Evolutionary conservation across 1,140 invertebrate genomes (phyloP).

Genomic region (Drosophila gunungcola): DNA sequence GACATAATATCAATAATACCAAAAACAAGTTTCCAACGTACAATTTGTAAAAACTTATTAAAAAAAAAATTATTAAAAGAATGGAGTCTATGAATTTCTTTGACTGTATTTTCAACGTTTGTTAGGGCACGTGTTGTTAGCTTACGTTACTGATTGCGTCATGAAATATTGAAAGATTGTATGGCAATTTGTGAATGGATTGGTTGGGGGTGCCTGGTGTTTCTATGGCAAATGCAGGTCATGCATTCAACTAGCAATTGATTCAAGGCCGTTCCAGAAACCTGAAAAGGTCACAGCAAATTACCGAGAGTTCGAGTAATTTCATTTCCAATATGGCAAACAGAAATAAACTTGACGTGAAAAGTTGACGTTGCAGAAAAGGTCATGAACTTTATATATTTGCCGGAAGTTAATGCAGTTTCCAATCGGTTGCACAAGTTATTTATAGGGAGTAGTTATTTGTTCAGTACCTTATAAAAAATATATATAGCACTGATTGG

Average conservation of each 20-base stretch:
- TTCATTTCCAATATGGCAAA: slow-evolving; percentile 18
- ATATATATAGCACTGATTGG: slow-evolving; percentile 23
- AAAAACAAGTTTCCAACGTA: no score
- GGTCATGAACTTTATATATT: slow-evolving; percentile 5
- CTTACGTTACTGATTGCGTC: slow-evolving; percentile 79
- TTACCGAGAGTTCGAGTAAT: slow-evolving; percentile 20
- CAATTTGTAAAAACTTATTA: no score
- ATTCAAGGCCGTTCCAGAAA: slow-evolving; percentile 45
- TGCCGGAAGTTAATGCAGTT: neutral
- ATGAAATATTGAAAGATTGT: slow-evolving; percentile 78
- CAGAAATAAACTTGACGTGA: slow-evolving; percentile 17
- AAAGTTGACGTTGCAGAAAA: slow-evolving; percentile 9
- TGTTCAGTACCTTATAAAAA: no score
- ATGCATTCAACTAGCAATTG: slow-evolving; percentile 43
- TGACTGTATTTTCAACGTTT: slow-evolving; percentile 6
- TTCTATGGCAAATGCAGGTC: slow-evolving; percentile 49
- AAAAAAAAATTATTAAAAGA: no score
- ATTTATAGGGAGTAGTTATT: neutral
- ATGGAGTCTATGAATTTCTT: no score
- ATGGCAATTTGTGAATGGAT: slow-evolving; percentile 47
- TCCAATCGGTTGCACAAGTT: neutral
- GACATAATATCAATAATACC: no score
- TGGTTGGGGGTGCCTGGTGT: slow-evolving; percentile 15
- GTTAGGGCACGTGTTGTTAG: slow-evolving; percentile 62
- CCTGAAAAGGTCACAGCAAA: slow-evolving; percentile 37